phyloP scores from a whole-genome alignment of 2,888 invertebrate species.

The Homarus gammarus region DNA sequence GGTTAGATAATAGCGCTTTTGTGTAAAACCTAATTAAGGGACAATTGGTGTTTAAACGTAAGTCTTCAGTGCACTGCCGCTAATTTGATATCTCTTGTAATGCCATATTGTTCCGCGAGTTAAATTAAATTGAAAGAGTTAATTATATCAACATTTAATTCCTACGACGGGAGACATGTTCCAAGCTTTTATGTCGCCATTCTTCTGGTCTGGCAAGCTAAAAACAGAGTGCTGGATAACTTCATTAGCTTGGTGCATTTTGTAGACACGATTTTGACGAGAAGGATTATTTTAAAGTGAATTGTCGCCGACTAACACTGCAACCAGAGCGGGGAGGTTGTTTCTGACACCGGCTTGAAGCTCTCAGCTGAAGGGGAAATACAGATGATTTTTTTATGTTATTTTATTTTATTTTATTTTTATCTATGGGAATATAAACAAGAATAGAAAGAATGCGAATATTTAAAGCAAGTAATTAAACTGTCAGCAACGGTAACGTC shows the following conservation, averaged over 20 bases:
- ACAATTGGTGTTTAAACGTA: conserved; percentile 57
- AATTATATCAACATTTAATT: conserved; percentile 71
- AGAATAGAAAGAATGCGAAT: too few species aligned
- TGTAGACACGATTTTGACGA: conserved; percentile 44
- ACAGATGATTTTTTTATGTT: too few species aligned
- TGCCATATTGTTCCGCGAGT: conserved; percentile 39
- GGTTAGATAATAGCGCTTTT: conserved; percentile 63
- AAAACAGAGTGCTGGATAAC: conserved; percentile 14
- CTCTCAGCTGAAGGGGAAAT: too few species aligned
- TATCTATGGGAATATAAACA: too few species aligned
- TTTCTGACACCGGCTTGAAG: too few species aligned
- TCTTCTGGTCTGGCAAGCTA: conserved; percentile 29
- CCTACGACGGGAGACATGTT: conserved; percentile 41
- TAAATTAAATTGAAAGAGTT: conserved; percentile 60
- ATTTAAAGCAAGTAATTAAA: too few species aligned
- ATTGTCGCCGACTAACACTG: conserved; percentile 16
- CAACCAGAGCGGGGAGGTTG: too few species aligned
- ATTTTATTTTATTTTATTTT: too few species aligned
- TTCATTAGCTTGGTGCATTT: conserved; percentile 34
- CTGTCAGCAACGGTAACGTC: too few species aligned
- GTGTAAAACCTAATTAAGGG: conserved; percentile 64
- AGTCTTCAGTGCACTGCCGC: conserved; percentile 55
- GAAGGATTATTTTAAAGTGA: conserved; percentile 34
- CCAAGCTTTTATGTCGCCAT: conserved; percentile 29
- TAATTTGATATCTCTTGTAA: conserved; percentile 54